phyloP scores from a whole-genome alignment of 2,888 invertebrate genomes.

The Enoplolaimus lenunculus region DNA sequence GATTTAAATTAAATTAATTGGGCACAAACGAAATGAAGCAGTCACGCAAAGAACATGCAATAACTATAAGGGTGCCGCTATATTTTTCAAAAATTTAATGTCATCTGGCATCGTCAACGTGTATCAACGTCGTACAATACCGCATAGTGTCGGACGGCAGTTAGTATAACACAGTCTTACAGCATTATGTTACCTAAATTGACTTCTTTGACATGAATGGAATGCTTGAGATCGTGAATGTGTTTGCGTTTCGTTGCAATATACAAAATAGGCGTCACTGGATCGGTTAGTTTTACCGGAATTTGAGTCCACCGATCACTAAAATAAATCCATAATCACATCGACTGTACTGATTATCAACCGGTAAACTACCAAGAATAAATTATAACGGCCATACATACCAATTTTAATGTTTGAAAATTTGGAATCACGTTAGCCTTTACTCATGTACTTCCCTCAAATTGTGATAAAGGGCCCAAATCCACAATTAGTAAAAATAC shows the following conservation, averaged over 20 bases:
- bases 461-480: no score
- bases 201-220: constrained; percentile 59
- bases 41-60: neutral
- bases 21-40: neutral
- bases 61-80: no score
- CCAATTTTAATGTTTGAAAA: neutral
- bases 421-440: no score
- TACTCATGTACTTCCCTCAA: no score
- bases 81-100: neutral
- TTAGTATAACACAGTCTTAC: no score
- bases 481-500: no score
- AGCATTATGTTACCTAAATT: constrained; percentile 23
- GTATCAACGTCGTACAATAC: no score
- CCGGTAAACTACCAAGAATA: neutral
- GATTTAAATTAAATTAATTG: no score
- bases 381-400: neutral
- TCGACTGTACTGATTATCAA: neutral
- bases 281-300: constrained; percentile 76
- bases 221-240: constrained; percentile 72
- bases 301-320: constrained; percentile 56
- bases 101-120: no score
- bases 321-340: constrained; percentile 24
- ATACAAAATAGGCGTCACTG: constrained; percentile 73
- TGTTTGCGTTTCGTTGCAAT: constrained; percentile 74
- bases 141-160: no score